These are phyloP conservation scores for Pocota personata DNA, from an alignment of 2,888 invertebrate species.

Conservation along the genomic window DNA sequence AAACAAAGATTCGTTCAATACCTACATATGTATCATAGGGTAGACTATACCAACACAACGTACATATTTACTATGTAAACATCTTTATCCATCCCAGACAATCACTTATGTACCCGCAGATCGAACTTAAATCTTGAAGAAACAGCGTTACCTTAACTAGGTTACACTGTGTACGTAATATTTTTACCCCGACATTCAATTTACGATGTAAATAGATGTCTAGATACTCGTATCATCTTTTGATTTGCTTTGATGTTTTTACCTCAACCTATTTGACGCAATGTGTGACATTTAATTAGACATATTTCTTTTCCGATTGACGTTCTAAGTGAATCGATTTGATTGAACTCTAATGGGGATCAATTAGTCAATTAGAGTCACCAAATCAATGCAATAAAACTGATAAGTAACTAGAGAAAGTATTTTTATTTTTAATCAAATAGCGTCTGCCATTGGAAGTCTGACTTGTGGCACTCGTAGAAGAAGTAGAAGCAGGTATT, in stretches of 20 bases:
- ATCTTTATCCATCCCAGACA: no score
- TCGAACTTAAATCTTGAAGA: no score
- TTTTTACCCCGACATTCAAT: no score
- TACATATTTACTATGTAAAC: no score
- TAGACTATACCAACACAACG: no score
- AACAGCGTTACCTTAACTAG: no score
- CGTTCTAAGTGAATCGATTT: constrained; percentile 34
- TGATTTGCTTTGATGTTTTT: neutral
- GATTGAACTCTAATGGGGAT: constrained; percentile 31
- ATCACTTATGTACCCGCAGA: no score
- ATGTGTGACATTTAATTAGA: constrained; percentile 23
- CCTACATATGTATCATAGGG: no score
- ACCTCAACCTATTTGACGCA: neutral
- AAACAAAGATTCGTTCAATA: no score
- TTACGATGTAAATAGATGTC: neutral
- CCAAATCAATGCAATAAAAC: constrained; percentile 38
- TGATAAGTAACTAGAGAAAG: constrained; percentile 7
- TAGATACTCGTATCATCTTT: no score
- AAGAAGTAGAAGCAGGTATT: no score
- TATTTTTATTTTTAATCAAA: neutral
- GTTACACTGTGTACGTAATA: no score
- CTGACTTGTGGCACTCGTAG: neutral
- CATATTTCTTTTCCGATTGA: constrained; percentile 17
- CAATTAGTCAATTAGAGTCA: constrained; percentile 45
- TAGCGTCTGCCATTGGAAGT: neutral